Conservation (phyloP, 2,888 invertebrate species). For the Lochmaea crataegi region DNA sequence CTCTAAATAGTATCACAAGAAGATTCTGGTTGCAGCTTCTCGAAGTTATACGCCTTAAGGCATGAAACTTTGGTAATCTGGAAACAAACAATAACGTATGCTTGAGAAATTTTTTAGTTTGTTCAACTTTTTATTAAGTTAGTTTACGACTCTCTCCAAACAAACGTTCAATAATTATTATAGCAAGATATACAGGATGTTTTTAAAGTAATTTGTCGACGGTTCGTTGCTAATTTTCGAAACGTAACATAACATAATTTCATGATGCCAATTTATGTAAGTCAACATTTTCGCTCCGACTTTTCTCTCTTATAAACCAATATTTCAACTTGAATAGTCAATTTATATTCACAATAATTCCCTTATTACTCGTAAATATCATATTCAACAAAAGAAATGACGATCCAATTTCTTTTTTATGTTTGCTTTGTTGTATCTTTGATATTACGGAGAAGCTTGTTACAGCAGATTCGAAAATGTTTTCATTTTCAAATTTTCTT, state of each 20-base stretch:
- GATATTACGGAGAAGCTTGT: neutral
- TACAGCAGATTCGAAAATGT: neutral
- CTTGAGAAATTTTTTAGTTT: neutral
- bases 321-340: too few relatives aligned
- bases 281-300: too few relatives aligned
- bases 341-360: neutral
- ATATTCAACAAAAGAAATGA: neutral
- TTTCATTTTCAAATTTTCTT: neutral
- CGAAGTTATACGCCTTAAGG: neutral
- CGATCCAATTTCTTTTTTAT: neutral
- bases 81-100: conserved; percentile 1
- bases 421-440: conserved; percentile 1
- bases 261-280: too few relatives aligned
- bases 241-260: too few relatives aligned
- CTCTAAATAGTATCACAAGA: conserved; percentile 18
- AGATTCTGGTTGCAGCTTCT: neutral
- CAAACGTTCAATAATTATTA: too few relatives aligned
- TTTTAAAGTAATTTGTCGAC: too few relatives aligned
- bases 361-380: neutral
- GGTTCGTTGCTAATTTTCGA: too few relatives aligned
- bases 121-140: neutral
- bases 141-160: neutral
- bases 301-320: too few relatives aligned
- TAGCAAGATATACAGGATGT: too few relatives aligned
- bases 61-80: conserved; percentile 3